phyloP scores from a whole-genome alignment of 2,797 vertebrate genomes.

The Vireo griseus region DNA sequence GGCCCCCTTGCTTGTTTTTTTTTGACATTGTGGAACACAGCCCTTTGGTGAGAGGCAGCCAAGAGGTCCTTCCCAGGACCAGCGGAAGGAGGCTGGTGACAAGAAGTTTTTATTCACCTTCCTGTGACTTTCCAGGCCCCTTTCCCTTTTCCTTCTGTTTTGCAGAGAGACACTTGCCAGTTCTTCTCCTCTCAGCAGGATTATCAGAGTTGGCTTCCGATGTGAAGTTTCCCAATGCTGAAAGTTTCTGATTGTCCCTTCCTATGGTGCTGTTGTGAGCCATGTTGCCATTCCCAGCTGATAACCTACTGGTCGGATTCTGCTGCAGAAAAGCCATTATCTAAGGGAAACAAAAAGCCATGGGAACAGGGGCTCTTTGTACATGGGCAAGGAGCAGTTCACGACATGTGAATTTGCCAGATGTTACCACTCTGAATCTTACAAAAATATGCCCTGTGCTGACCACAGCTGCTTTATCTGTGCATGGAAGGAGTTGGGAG shows the following conservation, averaged over 20 bases:
- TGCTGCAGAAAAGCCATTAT: neutral
- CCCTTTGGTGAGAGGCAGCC: neutral
- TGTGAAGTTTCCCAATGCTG: neutral
- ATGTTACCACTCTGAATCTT: conserved; percentile 44
- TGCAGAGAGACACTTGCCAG: neutral
- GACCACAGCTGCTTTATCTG: neutral
- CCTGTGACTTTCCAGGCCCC: conserved; percentile 2
- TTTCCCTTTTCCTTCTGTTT: conserved; percentile 51
- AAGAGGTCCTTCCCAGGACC: conserved; percentile 21
- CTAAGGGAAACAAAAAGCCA: conserved; percentile 29
- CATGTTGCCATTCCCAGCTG: neutral
- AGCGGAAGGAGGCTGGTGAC: neutral
- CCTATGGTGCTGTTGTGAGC: accelerated
- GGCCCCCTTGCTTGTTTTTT: neutral
- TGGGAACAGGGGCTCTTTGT: conserved; percentile 18
- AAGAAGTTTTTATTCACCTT: neutral
- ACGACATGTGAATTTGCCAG: conserved; percentile 56
- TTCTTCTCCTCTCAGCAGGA: neutral
- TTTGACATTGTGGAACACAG: neutral
- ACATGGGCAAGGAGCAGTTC: neutral
- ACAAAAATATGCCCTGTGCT: neutral
- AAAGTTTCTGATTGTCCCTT: neutral
- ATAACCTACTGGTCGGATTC: neutral
- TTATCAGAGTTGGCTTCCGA: conserved; percentile 17
- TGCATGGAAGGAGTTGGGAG: neutral